Percentiles rank a stretch among this genome's conserved stretches.
These are phyloP conservation scores for Stegana nigrithorax DNA, from an alignment of 2,888 invertebrate genomes.

Conservation along the genomic window DNA sequence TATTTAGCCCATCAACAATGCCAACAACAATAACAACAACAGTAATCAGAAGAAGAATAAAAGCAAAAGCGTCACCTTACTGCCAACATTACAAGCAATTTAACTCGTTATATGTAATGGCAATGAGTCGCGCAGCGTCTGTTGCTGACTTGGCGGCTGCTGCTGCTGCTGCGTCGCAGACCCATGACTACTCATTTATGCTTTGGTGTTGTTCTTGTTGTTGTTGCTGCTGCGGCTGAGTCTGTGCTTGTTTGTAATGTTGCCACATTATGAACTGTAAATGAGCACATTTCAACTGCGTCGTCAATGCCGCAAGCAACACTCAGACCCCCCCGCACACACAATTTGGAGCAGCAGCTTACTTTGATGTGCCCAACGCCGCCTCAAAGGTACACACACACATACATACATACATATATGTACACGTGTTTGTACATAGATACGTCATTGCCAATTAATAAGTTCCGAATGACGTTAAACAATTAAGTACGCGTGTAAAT, in stretches of 20 bases:
- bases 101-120: conserved; percentile 61
- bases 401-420: background rate
- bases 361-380: too few relatives aligned
- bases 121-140: conserved; percentile 34
- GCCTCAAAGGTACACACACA: too few relatives aligned
- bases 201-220: background rate
- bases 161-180: conserved; percentile 31
- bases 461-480: conserved; percentile 12
- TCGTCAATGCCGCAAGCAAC: too few relatives aligned
- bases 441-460: conserved; percentile 7
- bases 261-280: conserved; percentile 50
- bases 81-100: conserved; percentile 60
- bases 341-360: too few relatives aligned
- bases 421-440: background rate
- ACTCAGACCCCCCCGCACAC: too few relatives aligned
- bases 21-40: conserved; percentile 2
- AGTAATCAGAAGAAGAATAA: background rate
- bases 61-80: conserved; percentile 11
- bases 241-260: background rate
- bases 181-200: background rate
- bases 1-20: conserved; percentile 43
- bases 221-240: conserved; percentile 4
- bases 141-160: conserved; percentile 19
- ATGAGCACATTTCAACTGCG: conserved; percentile 49
- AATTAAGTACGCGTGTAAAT: too few relatives aligned